Conservation (phyloP, 2,797 vertebrate genomes). For the Enteromius thamalakanensis region DNA sequence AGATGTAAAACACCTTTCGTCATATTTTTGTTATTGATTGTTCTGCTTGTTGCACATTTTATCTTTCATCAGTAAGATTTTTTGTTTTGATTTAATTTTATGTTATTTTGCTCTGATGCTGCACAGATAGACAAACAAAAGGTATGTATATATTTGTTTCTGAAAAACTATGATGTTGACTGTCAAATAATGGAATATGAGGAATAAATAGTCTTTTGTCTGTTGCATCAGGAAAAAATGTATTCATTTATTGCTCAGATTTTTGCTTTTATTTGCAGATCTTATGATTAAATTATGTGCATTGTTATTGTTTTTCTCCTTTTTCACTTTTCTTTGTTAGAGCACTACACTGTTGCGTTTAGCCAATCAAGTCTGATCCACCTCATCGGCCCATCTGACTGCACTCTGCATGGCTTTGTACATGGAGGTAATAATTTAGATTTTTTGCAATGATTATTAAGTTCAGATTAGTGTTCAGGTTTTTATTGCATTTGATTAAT, state of each 20-base stretch:
- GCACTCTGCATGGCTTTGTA: conserved; percentile 88
- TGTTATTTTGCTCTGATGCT: conserved; percentile 58
- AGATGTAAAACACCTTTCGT: neutral
- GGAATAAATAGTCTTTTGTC: neutral
- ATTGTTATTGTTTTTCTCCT: conserved; percentile 22
- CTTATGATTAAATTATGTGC: neutral
- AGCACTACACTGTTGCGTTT: conserved; percentile 86
- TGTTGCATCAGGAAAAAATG: neutral
- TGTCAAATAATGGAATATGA: neutral
- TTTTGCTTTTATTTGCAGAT: neutral
- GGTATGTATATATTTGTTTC: conserved; percentile 68
- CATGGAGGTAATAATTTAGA: conserved; percentile 85
- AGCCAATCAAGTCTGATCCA: conserved; percentile 97
- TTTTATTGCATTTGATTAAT: neutral
- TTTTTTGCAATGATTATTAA: neutral
- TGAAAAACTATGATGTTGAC: neutral
- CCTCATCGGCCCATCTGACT: conserved; percentile 92
- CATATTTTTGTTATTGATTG: neutral
- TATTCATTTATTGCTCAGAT: neutral
- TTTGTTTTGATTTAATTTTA: conserved; percentile 55
- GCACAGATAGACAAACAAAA: conserved; percentile 80
- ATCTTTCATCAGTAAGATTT: neutral
- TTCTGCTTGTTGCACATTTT: neutral
- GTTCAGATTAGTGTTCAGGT: no score
- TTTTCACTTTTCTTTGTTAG: conserved; percentile 68